phyloP scores from a whole-genome alignment of 2,797 vertebrate genomes.

The Argya squamiceps region DNA sequence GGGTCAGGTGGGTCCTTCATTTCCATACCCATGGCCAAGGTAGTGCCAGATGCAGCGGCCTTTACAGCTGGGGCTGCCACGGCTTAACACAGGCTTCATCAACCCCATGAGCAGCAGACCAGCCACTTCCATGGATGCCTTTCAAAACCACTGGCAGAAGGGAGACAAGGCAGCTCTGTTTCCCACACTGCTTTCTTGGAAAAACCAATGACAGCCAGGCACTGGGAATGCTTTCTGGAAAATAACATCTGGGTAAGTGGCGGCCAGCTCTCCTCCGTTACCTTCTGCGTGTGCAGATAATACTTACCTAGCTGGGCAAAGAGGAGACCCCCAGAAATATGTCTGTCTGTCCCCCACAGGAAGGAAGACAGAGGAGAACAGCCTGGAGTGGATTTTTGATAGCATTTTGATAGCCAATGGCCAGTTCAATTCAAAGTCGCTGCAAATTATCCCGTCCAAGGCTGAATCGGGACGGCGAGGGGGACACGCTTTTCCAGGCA shows the following conservation, averaged over 20 bases:
- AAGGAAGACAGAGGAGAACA: background rate
- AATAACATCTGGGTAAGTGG: fast-evolving
- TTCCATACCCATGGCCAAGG: background rate
- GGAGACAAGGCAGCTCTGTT: constrained; percentile 25
- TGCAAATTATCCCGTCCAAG: background rate
- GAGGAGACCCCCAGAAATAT: background rate
- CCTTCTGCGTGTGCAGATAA: background rate
- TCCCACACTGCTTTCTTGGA: background rate
- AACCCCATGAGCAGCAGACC: background rate
- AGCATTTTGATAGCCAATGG: background rate
- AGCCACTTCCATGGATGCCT: background rate
- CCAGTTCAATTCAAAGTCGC: fast-evolving
- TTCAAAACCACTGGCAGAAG: background rate
- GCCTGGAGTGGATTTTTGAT: background rate
- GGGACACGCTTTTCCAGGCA: background rate
- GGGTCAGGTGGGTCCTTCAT: fast-evolving
- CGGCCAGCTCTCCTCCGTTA: background rate
- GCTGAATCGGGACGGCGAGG: fast-evolving
- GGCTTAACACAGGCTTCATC: fast-evolving
- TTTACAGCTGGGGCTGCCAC: background rate
- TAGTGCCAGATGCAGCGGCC: too few species aligned
- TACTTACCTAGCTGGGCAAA: background rate
- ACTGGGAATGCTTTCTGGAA: background rate
- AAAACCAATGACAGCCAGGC: background rate
- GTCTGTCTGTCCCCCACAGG: background rate